Percentiles rank a stretch among this genome's conserved stretches.
Conservation (phyloP, 2,113 vertebrate species). For the Salminus brasiliensis region DNA sequence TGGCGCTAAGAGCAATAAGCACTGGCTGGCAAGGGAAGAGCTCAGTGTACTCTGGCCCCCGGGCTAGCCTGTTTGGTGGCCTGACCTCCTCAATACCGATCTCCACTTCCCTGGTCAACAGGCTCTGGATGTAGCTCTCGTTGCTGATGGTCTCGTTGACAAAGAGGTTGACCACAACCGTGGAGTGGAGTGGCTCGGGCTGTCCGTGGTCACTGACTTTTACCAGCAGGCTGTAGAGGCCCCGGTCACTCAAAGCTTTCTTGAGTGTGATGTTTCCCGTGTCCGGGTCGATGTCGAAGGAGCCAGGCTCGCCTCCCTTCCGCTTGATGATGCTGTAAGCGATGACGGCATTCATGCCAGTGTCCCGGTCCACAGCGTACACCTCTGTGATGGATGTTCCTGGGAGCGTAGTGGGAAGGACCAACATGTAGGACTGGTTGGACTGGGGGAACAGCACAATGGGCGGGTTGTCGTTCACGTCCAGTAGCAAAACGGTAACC, state of each 20-base stretch:
- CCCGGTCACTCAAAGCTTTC: slow-evolving; percentile 88
- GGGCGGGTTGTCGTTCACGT: slow-evolving; percentile 98
- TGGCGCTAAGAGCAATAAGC: slow-evolving; percentile 85
- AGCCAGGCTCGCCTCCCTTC: slow-evolving; percentile 89
- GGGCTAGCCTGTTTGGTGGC: slow-evolving; percentile 55
- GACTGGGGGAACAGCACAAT: slow-evolving; percentile 96
- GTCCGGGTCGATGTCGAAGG: slow-evolving; percentile 91
- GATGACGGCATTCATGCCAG: slow-evolving; percentile 98
- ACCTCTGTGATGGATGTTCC: slow-evolving; percentile 97
- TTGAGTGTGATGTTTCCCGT: slow-evolving; percentile 98
- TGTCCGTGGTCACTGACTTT: slow-evolving; percentile 97
- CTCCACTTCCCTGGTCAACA: slow-evolving; percentile 87
- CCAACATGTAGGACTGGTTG: slow-evolving; percentile 94
- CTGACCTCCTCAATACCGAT: slow-evolving; percentile 85
- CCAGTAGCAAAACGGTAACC: slow-evolving; percentile 93
- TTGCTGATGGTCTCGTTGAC: slow-evolving; percentile 98
- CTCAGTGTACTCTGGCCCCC: slow-evolving; percentile 80
- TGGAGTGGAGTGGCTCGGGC: slow-evolving; percentile 92
- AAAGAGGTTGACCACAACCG: slow-evolving; percentile 94
- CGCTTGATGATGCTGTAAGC: slow-evolving; percentile 96
- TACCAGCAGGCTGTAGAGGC: slow-evolving; percentile 92
- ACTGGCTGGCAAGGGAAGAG: slow-evolving; percentile 82
- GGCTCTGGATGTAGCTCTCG: slow-evolving; percentile 93
- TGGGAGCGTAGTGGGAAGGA: slow-evolving; percentile 91
- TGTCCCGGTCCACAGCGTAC: slow-evolving; percentile 96